Conservation (phyloP, 1,140 invertebrate genomes). For the Leguminivora glycinivorella region DNA sequence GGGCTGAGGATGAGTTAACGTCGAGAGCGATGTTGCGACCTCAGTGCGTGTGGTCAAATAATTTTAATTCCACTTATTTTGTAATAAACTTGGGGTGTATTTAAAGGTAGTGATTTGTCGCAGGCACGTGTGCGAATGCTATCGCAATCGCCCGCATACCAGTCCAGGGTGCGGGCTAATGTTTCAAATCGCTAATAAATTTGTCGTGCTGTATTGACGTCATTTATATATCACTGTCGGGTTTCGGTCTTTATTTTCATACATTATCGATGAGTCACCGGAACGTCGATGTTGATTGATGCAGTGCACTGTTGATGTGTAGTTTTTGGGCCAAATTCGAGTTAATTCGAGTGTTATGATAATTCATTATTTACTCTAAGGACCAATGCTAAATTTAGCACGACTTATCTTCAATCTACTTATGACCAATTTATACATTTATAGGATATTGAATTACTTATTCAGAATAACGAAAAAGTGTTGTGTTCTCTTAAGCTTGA, state of each 20-base stretch:
- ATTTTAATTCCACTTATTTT: background rate
- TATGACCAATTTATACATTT: background rate
- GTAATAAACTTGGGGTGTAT: background rate
- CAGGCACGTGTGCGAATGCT: slow-evolving; percentile 52
- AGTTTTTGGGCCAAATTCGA: background rate
- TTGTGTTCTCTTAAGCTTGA: too few relatives aligned
- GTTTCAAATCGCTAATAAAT: slow-evolving; percentile 47
- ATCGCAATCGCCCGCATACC: slow-evolving; percentile 56
- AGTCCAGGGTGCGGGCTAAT: slow-evolving; percentile 53
- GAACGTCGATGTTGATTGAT: slow-evolving; percentile 8
- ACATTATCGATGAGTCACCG: background rate
- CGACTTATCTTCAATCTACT: too few relatives aligned
- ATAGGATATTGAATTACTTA: background rate
- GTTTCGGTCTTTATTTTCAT: background rate
- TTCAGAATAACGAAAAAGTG: background rate
- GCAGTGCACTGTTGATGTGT: slow-evolving; percentile 3
- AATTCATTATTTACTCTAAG: too few relatives aligned
- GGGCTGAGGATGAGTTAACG: background rate
- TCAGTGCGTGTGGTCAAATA: background rate
- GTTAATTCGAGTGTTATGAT: background rate
- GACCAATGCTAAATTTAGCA: too few relatives aligned
- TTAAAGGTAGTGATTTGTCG: slow-evolving; percentile 42
- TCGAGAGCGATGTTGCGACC: slow-evolving; percentile 9
- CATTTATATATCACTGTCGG: slow-evolving; percentile 31
- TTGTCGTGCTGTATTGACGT: slow-evolving; percentile 31